Evolutionary conservation across 2,888 invertebrate species (phyloP).

Genomic region (Linyphia triangularis): DNA sequence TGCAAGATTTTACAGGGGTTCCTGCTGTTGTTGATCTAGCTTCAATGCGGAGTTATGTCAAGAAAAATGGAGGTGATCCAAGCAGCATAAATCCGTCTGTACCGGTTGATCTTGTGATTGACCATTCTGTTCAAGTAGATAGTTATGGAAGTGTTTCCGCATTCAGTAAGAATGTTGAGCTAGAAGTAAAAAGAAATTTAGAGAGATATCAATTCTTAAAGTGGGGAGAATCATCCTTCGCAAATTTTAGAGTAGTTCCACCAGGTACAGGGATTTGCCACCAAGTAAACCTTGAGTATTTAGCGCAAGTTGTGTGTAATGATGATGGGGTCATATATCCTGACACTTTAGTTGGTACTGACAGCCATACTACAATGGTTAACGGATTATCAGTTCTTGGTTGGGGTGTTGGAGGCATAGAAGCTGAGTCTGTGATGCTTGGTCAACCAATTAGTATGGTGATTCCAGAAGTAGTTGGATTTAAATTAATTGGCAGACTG

Average conservation of each 20-base stretch:
- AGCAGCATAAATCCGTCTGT: conserved; percentile 60
- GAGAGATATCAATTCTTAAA: conserved; percentile 75
- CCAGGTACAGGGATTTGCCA: conserved; percentile 76
- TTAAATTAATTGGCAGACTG: conserved; percentile 48
- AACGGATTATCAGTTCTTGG: conserved; percentile 77
- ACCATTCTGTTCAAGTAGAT: conserved; percentile 75
- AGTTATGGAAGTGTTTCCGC: conserved; percentile 31
- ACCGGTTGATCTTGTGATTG: conserved; percentile 75
- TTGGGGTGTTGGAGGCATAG: conserved; percentile 77
- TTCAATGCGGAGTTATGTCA: conserved; percentile 75
- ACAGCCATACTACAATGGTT: conserved; percentile 77
- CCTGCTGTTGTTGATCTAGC: conserved; percentile 76
- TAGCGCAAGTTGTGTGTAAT: conserved; percentile 74
- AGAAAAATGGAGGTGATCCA: conserved; percentile 68
- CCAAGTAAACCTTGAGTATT: conserved; percentile 77
- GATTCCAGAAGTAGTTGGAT: conserved; percentile 67
- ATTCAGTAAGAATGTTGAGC: conserved; percentile 52
- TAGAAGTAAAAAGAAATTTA: conserved; percentile 75
- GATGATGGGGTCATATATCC: conserved; percentile 64
- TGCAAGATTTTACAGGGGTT: conserved; percentile 77
- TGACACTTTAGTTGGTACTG: conserved; percentile 64
- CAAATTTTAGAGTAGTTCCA: conserved; percentile 76
- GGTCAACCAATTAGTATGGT: conserved; percentile 53
- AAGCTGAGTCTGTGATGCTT: conserved; percentile 65
- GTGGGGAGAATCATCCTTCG: conserved; percentile 76